Evolutionary conservation across 2,113 vertebrate genomes (phyloP).

Genomic region (Craseonycteris thonglongyai): DNA sequence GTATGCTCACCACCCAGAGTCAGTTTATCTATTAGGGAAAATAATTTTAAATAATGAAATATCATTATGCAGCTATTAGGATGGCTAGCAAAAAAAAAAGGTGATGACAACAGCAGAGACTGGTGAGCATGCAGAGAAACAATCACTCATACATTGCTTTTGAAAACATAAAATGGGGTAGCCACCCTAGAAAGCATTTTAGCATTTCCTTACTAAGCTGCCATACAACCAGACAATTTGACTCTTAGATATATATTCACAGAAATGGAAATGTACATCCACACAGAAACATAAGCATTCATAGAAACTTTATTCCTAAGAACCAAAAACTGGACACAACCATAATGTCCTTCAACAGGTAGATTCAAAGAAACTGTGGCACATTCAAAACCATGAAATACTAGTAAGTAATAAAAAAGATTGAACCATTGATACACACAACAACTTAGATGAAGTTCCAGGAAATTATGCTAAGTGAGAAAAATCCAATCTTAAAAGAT

Average conservation of each 20-base stretch:
- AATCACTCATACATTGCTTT: neutral
- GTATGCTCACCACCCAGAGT: too few species aligned
- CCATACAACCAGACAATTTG: neutral
- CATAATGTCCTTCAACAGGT: neutral
- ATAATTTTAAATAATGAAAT: neutral
- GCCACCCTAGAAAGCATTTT: neutral
- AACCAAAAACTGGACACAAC: neutral
- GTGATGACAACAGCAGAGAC: neutral
- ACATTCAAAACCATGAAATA: neutral
- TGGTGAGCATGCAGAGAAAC: neutral
- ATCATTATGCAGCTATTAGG: neutral
- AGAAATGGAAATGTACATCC: neutral
- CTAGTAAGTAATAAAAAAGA: neutral
- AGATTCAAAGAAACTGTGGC: neutral
- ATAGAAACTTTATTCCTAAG: neutral
- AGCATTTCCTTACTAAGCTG: neutral
- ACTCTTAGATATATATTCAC: neutral
- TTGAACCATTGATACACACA: neutral
- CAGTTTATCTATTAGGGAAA: neutral
- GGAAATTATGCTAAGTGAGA: too few species aligned
- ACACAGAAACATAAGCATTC: neutral
- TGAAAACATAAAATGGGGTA: neutral
- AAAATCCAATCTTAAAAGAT: too few species aligned
- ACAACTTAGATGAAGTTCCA: too few species aligned
- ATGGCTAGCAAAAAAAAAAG: neutral